Base-by-base conservation (phyloP, 2,113 vertebrate genomes). In the Ascaphus truei region DNA sequence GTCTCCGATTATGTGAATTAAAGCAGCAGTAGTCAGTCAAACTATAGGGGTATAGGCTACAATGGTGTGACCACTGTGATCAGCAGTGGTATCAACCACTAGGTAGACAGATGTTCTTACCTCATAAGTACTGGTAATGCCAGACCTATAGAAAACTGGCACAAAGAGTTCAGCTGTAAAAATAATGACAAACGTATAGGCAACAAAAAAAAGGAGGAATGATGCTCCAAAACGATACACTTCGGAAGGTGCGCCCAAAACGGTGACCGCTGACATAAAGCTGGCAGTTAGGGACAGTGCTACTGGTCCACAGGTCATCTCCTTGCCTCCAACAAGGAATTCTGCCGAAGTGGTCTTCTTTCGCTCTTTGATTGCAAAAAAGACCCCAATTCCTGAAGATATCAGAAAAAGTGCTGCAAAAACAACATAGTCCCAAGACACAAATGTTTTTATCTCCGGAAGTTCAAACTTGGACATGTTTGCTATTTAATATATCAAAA, bases 111-210 rank as follows among this genome's bases (percentile, higher is more conserved):
- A 22, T 33, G 1, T 9, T 60, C 83, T 86, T 89, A 95, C 94
- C 93, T 95, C 92, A 0, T 95, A 95, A 11, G 91, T 92, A 77
- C 94, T 95, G 31, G 93, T 94, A 66, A 95, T 94, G 48, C 91
- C 92, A 25, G 92, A 93, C 60, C 84, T 84, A 73, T 95, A 95
- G 81, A 95, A 95, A 1, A 95, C 84, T 2, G 94, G 94, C 5
- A 95, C 64, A 41, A 91, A 93, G 39, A 95, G 77, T 58, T 95
- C 91, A 0, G 93, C 85, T 0, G 91, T 92, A 13, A 88, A 77
- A 68, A 89, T 6, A 3, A 95, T 80, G 61, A 93, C 85, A 2
- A 91, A 75, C 0, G 77, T 26, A 1, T 93, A 94, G 0, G 91
- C 62, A 11, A 94, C 72, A 2, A 81, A 83, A 71, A 94, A 94